These are phyloP conservation scores for Brachionus calyciflorus DNA, from an alignment of 1,140 invertebrate species.

Conservation along the genomic window DNA sequence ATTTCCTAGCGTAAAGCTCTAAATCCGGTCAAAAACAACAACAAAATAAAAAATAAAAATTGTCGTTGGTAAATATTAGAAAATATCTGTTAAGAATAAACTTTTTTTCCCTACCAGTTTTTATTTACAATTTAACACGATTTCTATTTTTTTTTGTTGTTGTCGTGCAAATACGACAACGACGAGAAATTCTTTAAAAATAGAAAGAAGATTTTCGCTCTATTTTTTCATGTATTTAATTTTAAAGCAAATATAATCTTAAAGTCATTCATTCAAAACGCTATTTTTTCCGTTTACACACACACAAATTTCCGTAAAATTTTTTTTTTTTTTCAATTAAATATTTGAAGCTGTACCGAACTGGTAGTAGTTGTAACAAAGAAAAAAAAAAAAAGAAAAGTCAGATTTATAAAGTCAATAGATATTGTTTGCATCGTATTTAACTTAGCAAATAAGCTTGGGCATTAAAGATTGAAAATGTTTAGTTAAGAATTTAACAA, in stretches of 20 bases:
- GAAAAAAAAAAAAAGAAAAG: background rate
- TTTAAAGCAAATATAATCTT: background rate
- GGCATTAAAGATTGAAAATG: background rate
- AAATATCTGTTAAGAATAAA: no score
- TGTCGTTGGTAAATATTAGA: no score
- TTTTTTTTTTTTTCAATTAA: no score
- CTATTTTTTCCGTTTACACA: background rate
- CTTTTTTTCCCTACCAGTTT: slow-evolving; percentile 2
- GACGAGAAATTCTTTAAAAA: no score
- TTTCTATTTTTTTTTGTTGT: no score
- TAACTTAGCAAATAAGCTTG: background rate
- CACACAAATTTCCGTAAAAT: background rate
- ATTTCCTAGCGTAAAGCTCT: no score
- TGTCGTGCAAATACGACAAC: slow-evolving; percentile 20
- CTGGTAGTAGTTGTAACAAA: background rate
- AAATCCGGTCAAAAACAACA: no score
- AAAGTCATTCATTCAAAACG: background rate
- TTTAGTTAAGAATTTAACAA: slow-evolving; percentile 7
- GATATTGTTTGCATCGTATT: slow-evolving; percentile 30
- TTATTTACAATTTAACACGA: slow-evolving; percentile 16
- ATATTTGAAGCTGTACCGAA: no score
- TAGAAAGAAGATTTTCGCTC: background rate
- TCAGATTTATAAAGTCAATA: slow-evolving; percentile 34
- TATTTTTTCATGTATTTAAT: slow-evolving; percentile 4
- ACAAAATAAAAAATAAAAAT: no score